phyloP scores from a whole-genome alignment of 2,888 invertebrate species.

The Drosophila acutilabella region DNA sequence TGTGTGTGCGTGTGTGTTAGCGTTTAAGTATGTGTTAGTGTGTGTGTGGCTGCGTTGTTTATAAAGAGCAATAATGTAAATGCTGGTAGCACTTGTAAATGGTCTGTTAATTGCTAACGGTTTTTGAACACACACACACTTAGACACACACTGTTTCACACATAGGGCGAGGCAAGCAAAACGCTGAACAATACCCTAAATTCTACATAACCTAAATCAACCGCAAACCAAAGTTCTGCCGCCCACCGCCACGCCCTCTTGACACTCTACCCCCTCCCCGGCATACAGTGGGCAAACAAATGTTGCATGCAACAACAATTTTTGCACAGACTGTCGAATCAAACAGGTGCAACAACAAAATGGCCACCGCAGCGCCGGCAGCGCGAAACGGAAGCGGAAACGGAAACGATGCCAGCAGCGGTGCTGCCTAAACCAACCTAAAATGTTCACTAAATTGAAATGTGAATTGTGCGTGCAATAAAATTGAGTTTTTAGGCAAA shows the following conservation, averaged over 20 bases:
- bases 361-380: constrained; percentile 36
- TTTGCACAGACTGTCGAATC: constrained; percentile 35
- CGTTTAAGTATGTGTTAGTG: not conserved
- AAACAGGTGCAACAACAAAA: constrained; percentile 58
- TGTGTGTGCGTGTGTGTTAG: not conserved
- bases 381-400: constrained; percentile 35
- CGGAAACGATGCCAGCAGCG: constrained; percentile 22
- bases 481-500: constrained; percentile 54
- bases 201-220: too few species aligned
- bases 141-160: too few species aligned
- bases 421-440: constrained; percentile 1
- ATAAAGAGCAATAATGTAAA: constrained; percentile 53
- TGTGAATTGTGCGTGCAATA: constrained; percentile 64
- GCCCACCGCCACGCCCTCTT: too few species aligned
- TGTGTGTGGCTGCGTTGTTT: constrained; percentile 44
- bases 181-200: too few species aligned
- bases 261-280: not conserved
- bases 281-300: not conserved
- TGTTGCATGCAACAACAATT: constrained; percentile 21
- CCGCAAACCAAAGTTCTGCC: too few species aligned
- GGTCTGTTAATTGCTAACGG: constrained; percentile 63
- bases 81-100: constrained; percentile 59
- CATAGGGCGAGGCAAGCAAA: constrained; percentile 12
- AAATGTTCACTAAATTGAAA: constrained; percentile 56
- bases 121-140: not conserved